These are phyloP conservation scores for Pseudorasbora parva DNA, from an alignment of 2,113 vertebrate species.

Conservation along the genomic window DNA sequence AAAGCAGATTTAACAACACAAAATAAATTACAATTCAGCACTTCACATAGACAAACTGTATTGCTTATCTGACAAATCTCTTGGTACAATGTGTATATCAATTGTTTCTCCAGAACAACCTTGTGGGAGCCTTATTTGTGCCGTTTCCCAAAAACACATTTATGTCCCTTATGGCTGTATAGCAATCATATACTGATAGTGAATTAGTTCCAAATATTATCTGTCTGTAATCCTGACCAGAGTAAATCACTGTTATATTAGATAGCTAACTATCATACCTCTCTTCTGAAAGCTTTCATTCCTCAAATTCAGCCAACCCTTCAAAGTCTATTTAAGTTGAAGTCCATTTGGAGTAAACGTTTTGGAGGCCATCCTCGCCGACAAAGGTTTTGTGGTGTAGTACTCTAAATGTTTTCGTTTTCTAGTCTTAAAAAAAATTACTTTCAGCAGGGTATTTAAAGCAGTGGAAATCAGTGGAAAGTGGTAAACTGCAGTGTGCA, in stretches of 20 bases:
- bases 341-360: slow-evolving; percentile 26
- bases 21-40: slow-evolving; percentile 25
- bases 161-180: slow-evolving; percentile 9
- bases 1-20: neutral
- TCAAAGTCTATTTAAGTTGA: slow-evolving; percentile 38
- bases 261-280: slow-evolving; percentile 19
- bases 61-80: slow-evolving; percentile 24
- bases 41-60: neutral
- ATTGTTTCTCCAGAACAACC: slow-evolving; percentile 13
- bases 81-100: neutral
- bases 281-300: slow-evolving; percentile 33
- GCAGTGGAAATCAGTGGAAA: neutral
- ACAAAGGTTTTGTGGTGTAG: neutral
- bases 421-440: slow-evolving; percentile 2
- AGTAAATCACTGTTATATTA: slow-evolving; percentile 41
- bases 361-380: slow-evolving; percentile 17
- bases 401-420: slow-evolving; percentile 44
- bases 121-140: neutral
- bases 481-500: neutral
- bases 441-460: slow-evolving; percentile 27
- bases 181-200: neutral
- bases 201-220: slow-evolving; percentile 6
- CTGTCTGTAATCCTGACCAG: slow-evolving; percentile 36
- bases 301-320: slow-evolving; percentile 33
- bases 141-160: slow-evolving; percentile 3